These are phyloP conservation scores for Prenolepis imparis DNA, from an alignment of 2,888 invertebrate species.

Conservation along the genomic window DNA sequence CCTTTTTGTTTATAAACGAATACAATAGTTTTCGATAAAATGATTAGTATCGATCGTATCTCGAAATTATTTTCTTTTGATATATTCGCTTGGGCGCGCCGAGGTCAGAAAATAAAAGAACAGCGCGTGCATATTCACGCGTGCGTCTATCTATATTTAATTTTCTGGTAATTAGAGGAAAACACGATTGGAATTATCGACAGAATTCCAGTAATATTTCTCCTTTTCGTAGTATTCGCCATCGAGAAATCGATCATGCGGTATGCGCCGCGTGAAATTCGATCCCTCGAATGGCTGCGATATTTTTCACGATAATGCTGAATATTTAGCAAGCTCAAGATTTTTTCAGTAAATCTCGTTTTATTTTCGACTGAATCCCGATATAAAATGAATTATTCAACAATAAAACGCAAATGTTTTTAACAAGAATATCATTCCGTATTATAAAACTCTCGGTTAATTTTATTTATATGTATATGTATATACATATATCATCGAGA, in stretches of 20 bases:
- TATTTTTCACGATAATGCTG: conserved; percentile 42
- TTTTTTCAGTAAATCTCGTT: conserved; percentile 33
- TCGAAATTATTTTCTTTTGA: not conserved
- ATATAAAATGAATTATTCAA: not conserved
- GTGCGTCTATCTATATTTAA: conserved; percentile 58
- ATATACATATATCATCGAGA: not conserved
- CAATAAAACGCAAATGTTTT: not conserved
- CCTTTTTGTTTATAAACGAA: not conserved
- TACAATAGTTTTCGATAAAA: not conserved
- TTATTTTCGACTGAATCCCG: conserved; percentile 18
- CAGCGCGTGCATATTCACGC: not conserved
- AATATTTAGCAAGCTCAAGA: conserved; percentile 51
- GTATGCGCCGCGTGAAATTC: conserved; percentile 47
- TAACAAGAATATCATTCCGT: not conserved
- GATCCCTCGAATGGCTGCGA: conserved; percentile 8
- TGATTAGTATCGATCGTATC: not conserved
- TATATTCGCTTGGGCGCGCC: not conserved
- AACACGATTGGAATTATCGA: conserved; percentile 60
- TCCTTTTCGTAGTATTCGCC: conserved; percentile 29
- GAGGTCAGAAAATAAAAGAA: not conserved
- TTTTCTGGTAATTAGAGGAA: conserved; percentile 68
- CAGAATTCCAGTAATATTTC: conserved; percentile 68
- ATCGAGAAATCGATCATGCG: conserved; percentile 42
- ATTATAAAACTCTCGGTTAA: not conserved
- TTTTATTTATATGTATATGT: not conserved